Base-by-base conservation (phyloP, 1,140 invertebrate genomes). In the Acarapis woodi region DNA sequence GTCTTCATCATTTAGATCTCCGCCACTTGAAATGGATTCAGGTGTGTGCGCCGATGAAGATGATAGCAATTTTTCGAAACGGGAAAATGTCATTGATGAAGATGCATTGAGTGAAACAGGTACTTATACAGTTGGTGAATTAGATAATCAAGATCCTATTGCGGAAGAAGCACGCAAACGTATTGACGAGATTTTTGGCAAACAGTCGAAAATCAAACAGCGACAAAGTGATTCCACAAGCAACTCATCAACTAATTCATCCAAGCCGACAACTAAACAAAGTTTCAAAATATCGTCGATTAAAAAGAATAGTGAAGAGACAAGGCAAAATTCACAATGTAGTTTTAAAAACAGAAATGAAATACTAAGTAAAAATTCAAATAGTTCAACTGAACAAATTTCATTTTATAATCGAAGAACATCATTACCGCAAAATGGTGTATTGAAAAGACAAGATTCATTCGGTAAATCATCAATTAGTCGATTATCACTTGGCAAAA, bases 131-230 rank as follows among this genome's bases (percentile, higher is more conserved):
- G 67, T 85, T 24, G 55, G 53, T 12, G 71, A 77, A 45, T 71
- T 71, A 37, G 72, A 77, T 44, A 68, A 67, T 51, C 46, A 46
- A 21, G 75, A 74, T 45, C 71, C 72, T 1, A 76, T 78, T 47
- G 73, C 76, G 47, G 71, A 78, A 43, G 71, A 74, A 57, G 76
- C 76, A 31, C 61, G 75, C 46, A 72, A 73, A 62, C 73, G 73
- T 47, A 83, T 85, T 45, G 77, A 82, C 46, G 64, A 65, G 44
- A 65, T 68, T 28, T 76, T 76, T 53, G 65, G 65, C n/a, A 26
- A 26, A 26, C 6, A 26, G 25, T 26, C 25, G 6, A 26, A 26
- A 26, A 26, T 8, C n/a, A n/a, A 8, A 6, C 25, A 6, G 6
- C 6, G n/a, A 26, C 25, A 26, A 6, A 8, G 6, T n/a, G 25